These are phyloP conservation scores for Cyclargus thomasi DNA, from an alignment of 1,140 invertebrate species.

Conservation along the genomic window DNA sequence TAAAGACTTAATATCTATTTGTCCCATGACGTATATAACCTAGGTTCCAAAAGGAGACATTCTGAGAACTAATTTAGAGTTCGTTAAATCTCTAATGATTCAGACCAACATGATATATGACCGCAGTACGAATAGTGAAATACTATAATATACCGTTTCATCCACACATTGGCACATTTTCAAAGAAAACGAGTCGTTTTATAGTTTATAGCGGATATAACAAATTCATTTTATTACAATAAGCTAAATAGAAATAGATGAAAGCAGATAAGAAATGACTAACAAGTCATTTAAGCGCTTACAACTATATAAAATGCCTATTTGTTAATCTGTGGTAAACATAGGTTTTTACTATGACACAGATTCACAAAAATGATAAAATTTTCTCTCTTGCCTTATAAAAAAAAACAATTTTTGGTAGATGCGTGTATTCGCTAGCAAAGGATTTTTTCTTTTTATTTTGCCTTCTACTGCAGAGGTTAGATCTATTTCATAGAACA, in stretches of 20 bases:
- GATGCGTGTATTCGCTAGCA: too few species aligned
- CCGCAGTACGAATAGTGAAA: neutral
- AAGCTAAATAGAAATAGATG: neutral
- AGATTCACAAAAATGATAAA: too few species aligned
- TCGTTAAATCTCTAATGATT: neutral
- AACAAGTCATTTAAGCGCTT: too few species aligned
- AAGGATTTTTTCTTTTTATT: too few species aligned
- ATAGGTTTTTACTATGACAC: too few species aligned
- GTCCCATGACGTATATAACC: too few species aligned
- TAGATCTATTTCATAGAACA: too few species aligned
- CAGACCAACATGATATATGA: neutral
- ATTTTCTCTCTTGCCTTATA: too few species aligned
- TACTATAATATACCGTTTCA: neutral
- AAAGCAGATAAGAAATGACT: neutral
- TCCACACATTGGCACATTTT: slow-evolving; percentile 3
- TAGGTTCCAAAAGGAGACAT: neutral
- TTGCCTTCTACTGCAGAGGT: too few species aligned
- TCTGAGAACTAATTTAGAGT: neutral
- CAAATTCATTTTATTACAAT: neutral
- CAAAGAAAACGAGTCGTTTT: slow-evolving; percentile 8
- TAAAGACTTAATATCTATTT: too few species aligned
- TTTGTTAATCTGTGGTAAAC: too few species aligned
- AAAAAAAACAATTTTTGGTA: too few species aligned
- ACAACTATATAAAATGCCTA: neutral
- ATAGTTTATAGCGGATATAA: slow-evolving; percentile 6